A percentile compares a stretch with the other conserved stretches of the same genome.
phyloP scores from a whole-genome alignment of 2,888 invertebrate species.

The Tigriopus californicus region DNA sequence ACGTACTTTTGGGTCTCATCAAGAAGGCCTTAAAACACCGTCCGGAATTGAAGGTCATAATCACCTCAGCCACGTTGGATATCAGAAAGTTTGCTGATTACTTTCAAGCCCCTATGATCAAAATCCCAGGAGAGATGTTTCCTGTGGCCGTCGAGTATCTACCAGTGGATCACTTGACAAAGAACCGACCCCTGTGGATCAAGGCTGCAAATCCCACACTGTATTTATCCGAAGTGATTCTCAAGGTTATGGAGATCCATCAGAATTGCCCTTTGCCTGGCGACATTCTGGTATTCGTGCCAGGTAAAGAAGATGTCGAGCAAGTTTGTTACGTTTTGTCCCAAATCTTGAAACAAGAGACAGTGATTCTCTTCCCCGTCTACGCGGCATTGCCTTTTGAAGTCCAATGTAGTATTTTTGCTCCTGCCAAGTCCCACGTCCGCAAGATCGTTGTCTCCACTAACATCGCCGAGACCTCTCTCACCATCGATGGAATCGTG shows the following conservation, averaged over 20 bases:
- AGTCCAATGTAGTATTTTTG: constrained; percentile 98
- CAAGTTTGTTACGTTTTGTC: constrained; percentile 95
- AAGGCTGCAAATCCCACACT: constrained; percentile 91
- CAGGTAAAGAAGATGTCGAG: constrained; percentile 97
- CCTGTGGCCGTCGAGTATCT: constrained; percentile 84
- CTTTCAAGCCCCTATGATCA: constrained; percentile 95
- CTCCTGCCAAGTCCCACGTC: constrained; percentile 93
- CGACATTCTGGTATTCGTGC: constrained; percentile 78
- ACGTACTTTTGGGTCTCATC: constrained; percentile 68
- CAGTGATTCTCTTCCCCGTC: constrained; percentile 78
- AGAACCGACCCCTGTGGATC: too few species aligned
- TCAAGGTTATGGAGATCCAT: constrained; percentile 99
- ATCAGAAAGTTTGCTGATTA: constrained; percentile 98
- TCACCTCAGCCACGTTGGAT: constrained; percentile 93
- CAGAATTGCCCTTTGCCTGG: constrained; percentile 73
- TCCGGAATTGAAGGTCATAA: constrained; percentile 86
- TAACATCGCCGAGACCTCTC: constrained; percentile 95
- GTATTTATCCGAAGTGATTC: constrained; percentile 89
- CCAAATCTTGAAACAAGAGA: constrained; percentile 94
- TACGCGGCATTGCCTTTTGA: constrained; percentile 95
- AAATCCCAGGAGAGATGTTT: constrained; percentile 89
- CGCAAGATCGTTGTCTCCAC: constrained; percentile 95
- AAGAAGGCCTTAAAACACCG: constrained; percentile 67
- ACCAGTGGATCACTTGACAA: too few species aligned
- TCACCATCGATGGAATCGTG: constrained; percentile 96